Evolutionary conservation across 35 echinoderm and acorn worm species (phyloP).

Genomic region (Apostichopus parvimensis): DNA sequence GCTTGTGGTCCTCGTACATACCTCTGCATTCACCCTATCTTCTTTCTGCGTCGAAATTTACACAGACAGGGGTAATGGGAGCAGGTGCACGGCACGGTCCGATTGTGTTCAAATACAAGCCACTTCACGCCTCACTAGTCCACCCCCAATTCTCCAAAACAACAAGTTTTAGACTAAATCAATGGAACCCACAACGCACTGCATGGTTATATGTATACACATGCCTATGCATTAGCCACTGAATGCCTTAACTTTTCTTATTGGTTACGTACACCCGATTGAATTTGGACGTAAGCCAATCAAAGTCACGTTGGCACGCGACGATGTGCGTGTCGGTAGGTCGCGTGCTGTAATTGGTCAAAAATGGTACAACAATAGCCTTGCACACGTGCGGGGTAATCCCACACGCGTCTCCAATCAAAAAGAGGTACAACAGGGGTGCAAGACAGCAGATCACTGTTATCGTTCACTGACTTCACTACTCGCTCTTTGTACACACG

Average conservation of each 20-base stretch:
- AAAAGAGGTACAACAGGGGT: neutral
- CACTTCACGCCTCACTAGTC: no score
- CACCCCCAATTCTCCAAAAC: no score
- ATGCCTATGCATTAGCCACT: conserved; percentile 3
- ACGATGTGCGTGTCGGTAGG: neutral
- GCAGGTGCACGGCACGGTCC: no score
- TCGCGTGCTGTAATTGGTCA: conserved; percentile 49
- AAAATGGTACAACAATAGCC: neutral
- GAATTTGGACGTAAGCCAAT: conserved; percentile 18
- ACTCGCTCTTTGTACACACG: neutral
- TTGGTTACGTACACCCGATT: neutral
- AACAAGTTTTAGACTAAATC: no score
- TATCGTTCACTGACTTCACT: neutral
- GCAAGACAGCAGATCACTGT: neutral
- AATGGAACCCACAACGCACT: no score
- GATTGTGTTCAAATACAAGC: no score
- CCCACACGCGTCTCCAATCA: conserved; percentile 39
- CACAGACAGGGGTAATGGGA: no score
- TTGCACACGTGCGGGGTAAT: conserved; percentile 13
- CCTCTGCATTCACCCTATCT: no score
- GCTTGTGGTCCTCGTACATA: no score
- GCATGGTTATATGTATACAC: no score
- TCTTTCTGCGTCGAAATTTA: no score
- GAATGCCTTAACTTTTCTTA: conserved; percentile 31
- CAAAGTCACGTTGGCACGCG: conserved; percentile 31